Percentiles rank a stretch among this genome's conserved stretches.
These are phyloP conservation scores for Orthonychiurus folsomi DNA, from an alignment of 2,888 invertebrate genomes.

Conservation along the genomic window DNA sequence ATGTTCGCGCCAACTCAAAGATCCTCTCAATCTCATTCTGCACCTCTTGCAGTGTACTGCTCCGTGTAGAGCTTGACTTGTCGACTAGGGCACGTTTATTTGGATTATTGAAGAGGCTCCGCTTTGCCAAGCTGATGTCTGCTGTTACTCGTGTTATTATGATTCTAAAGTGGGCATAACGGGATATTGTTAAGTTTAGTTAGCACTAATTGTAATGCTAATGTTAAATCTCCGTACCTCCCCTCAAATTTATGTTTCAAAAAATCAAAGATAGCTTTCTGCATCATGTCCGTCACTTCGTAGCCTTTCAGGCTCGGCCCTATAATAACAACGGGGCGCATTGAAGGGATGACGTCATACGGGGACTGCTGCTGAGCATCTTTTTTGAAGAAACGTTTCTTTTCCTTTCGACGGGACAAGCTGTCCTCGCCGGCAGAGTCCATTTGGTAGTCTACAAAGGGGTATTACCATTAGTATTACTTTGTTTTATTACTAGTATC, in stretches of 20 bases:
- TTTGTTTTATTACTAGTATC: no score
- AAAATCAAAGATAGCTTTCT: conserved; percentile 10
- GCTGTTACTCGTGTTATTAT: conserved; percentile 12
- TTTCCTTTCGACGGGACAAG: conserved; percentile 72
- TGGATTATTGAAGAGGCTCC: not conserved
- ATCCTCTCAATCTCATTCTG: conserved; percentile 12
- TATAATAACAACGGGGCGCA: conserved; percentile 10
- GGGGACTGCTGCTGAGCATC: not conserved
- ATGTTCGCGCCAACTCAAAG: conserved; percentile 7
- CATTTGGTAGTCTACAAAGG: no score
- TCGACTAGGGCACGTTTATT: not conserved
- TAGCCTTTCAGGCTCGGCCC: conserved; percentile 11
- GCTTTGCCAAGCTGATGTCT: conserved; percentile 9
- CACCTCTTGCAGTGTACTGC: not conserved
- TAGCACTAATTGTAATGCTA: no score
- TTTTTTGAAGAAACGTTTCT: not conserved
- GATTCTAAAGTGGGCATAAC: no score
- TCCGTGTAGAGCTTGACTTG: not conserved
- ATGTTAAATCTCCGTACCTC: no score
- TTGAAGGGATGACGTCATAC: conserved; percentile 10
- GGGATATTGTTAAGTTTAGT: no score
- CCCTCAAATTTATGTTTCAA: conserved; percentile 12
- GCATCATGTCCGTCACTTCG: conserved; percentile 14
- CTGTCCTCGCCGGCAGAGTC: no score
- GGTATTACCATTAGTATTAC: no score